These are phyloP conservation scores for Pomatostomus ruficeps DNA, from an alignment of 2,113 vertebrate genomes.

Conservation along the genomic window DNA sequence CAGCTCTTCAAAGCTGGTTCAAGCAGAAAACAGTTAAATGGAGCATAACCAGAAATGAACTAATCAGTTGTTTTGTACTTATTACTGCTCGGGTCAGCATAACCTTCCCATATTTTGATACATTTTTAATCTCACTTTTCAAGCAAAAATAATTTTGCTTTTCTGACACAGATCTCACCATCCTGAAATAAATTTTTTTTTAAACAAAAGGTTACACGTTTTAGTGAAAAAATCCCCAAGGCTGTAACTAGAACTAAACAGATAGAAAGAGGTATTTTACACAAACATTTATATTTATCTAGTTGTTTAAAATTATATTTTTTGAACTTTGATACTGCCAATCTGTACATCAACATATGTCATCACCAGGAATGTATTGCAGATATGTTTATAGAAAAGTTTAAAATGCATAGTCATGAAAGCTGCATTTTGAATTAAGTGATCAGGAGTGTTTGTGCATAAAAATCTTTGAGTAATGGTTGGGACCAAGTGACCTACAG, in stretches of 20 bases:
- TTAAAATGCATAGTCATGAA: not conserved
- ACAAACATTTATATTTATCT: not conserved
- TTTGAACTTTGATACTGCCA: not conserved
- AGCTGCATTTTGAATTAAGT: not conserved
- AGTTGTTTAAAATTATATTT: not conserved
- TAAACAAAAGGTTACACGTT: not conserved
- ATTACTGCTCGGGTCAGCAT: constrained; percentile 14
- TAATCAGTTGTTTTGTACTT: constrained; percentile 13
- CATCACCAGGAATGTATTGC: not conserved
- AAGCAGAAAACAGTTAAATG: constrained; percentile 55
- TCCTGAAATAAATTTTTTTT: not conserved
- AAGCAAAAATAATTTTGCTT: not conserved
- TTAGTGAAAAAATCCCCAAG: not conserved
- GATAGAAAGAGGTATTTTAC: not conserved
- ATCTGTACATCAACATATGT: not conserved
- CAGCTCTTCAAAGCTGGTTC: not conserved
- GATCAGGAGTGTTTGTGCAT: not conserved
- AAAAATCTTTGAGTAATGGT: not conserved
- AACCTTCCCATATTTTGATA: not conserved
- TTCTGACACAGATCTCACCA: not conserved
- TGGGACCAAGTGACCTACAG: not conserved
- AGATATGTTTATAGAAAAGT: not conserved
- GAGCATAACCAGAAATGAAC: constrained; percentile 15
- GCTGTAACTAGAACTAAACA: not conserved
- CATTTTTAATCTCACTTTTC: not conserved